These are phyloP conservation scores for Synanthedon tipuliformis DNA, from an alignment of 2,888 invertebrate genomes.

Conservation along the genomic window DNA sequence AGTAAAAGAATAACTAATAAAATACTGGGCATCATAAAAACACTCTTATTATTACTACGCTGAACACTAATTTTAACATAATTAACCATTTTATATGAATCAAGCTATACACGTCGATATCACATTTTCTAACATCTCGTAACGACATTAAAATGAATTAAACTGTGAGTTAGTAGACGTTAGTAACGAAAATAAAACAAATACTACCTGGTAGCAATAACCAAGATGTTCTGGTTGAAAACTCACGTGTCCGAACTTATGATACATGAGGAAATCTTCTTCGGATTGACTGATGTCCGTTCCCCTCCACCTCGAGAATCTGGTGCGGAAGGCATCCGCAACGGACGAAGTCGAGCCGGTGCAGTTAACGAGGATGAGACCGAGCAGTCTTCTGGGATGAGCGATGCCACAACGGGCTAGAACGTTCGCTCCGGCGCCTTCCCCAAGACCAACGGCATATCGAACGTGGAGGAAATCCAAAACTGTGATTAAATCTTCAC, in stretches of 20 bases:
- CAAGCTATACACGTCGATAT: too few relatives aligned
- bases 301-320: conserved; percentile 87
- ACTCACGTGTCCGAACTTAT: conserved; percentile 93
- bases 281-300: conserved; percentile 88
- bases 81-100: too few relatives aligned
- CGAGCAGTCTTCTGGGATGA: conserved; percentile 81
- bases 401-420: conserved; percentile 86
- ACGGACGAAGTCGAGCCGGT: conserved; percentile 89
- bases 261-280: conserved; percentile 88
- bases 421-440: conserved; percentile 90
- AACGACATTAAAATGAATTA: too few relatives aligned
- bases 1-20: too few relatives aligned
- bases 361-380: conserved; percentile 87
- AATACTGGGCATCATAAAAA: too few relatives aligned
- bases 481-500: conserved; percentile 84
- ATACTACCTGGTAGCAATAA: conserved; percentile 52
- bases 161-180: conserved; percentile 21
- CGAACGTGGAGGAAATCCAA: conserved; percentile 85
- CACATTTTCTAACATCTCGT: too few relatives aligned
- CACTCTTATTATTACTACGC: too few relatives aligned
- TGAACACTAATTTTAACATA: too few relatives aligned
- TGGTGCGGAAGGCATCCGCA: conserved; percentile 85
- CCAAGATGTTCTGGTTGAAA: conserved; percentile 30
- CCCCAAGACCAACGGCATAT: conserved; percentile 86
- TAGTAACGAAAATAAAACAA: conserved; percentile 31